phyloP scores from a whole-genome alignment of 2,888 invertebrate species.

The Lycia hirtaria region DNA sequence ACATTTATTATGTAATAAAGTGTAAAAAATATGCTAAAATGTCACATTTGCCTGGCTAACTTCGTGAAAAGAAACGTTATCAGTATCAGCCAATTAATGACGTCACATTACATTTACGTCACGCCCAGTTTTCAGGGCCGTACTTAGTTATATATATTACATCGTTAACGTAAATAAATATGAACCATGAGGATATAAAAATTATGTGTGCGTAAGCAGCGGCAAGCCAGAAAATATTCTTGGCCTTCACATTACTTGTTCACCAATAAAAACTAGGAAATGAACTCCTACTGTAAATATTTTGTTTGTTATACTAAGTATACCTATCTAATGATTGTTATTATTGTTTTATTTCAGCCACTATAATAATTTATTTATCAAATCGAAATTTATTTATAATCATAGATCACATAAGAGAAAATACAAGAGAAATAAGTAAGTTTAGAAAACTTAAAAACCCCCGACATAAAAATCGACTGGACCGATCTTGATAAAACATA shows the following conservation, averaged over 20 bases:
- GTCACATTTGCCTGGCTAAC: not conserved
- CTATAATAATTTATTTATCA: too few species aligned
- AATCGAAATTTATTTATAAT: too few species aligned
- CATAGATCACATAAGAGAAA: too few species aligned
- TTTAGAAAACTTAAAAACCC: too few species aligned
- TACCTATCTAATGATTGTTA: too few species aligned
- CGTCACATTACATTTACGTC: conserved; percentile 75
- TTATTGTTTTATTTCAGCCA: too few species aligned
- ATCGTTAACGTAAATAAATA: conserved; percentile 62
- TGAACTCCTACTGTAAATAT: not conserved
- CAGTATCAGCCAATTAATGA: conserved; percentile 62
- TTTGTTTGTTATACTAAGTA: too few species aligned
- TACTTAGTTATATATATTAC: conserved; percentile 72
- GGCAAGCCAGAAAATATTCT: conserved; percentile 6
- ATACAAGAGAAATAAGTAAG: too few species aligned
- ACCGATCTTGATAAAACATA: too few species aligned
- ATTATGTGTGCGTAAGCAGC: conserved; percentile 45
- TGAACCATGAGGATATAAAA: conserved; percentile 46
- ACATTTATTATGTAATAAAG: not conserved
- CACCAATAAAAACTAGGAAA: not conserved
- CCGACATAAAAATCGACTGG: too few species aligned
- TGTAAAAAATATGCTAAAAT: not conserved
- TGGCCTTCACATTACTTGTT: conserved; percentile 9
- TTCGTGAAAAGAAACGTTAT: conserved; percentile 62
- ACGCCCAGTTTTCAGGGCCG: conserved; percentile 81